Evolutionary conservation across 2,888 invertebrate genomes (phyloP), one percentile per base, ranked within the genome.

Genomic region (Ochropacha duplaris): DNA sequence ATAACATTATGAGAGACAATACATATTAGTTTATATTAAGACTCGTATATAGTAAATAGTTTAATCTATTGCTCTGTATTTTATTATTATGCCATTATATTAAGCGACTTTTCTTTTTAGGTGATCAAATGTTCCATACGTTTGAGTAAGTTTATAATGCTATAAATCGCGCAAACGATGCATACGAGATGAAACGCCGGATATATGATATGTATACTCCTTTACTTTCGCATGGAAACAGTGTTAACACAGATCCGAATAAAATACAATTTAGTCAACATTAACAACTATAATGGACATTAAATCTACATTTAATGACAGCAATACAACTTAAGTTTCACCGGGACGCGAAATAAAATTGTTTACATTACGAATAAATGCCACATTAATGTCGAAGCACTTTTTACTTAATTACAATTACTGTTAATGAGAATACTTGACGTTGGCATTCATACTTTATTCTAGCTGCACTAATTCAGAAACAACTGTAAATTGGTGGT

Each of bases 401-500:
- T 50, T 22, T 26, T 50, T 24, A 24, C 26, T 24, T 50, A 24
- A 52, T 39, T 39, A 19, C 22, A 55, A 44, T 28, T 51, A 44
- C 39, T n/a, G 36, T 39, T n/a, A 36, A 36, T 5, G 16, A 16
- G 44, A n/a, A 19, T 44, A 39, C 16, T 39, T 16, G n/a, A 16
- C 36, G 36, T n/a, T 16, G 39, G 14, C 16, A n/a, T 9, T 19
- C n/a, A 9, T 44, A 44, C 44, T 19, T 19, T 44, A 44, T 44
- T 44, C 44, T 44, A 44, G 44, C n/a, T 44, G 44, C 44, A 44
- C 44, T 19, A 19, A 44, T 44, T 44, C 6, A 64, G 60, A 58
- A 69, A 59, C 60, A 66, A 70, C 60, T 56, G 56, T 62, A 49
- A 51, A 60, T 67, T 64, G 64, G 44, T 6, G 44, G 16, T 44